phyloP scores from a whole-genome alignment of 1,140 invertebrate genomes.

The Polypedilum vanderplanki region DNA sequence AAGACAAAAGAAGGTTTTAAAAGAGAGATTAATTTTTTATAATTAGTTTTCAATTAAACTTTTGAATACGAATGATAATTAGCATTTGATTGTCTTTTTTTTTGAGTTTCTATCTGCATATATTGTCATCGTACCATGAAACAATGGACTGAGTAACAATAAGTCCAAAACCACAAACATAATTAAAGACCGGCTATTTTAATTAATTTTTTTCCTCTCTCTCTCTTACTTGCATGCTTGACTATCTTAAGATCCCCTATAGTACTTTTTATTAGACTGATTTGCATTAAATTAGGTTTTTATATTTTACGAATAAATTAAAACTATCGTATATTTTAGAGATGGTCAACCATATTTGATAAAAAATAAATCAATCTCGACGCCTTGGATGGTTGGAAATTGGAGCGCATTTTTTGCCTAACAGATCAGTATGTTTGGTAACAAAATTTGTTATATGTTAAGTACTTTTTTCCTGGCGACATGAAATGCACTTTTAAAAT shows the following conservation, averaged over 20 bases:
- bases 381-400: too few relatives aligned
- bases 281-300: not conserved
- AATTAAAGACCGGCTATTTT: slow-evolving; percentile 9
- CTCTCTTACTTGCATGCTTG: not conserved
- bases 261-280: not conserved
- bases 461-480: too few relatives aligned
- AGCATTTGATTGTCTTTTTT: not conserved
- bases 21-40: not conserved
- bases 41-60: slow-evolving; percentile 16
- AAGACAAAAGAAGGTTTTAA: not conserved
- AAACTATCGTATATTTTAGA: too few relatives aligned
- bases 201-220: not conserved
- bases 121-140: slow-evolving; percentile 10
- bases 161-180: slow-evolving; percentile 17
- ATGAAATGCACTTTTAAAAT: too few relatives aligned
- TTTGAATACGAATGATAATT: slow-evolving; percentile 7
- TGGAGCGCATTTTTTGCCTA: too few relatives aligned
- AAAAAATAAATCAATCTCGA: too few relatives aligned
- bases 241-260: not conserved
- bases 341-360: too few relatives aligned
- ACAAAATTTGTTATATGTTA: too few relatives aligned
- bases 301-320: not conserved
- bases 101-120: not conserved
- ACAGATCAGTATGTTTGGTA: too few relatives aligned
- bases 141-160: slow-evolving; percentile 6